Evolutionary conservation across 2,888 invertebrate species (phyloP).

Genomic region (Dorcus parallelipipedus): DNA sequence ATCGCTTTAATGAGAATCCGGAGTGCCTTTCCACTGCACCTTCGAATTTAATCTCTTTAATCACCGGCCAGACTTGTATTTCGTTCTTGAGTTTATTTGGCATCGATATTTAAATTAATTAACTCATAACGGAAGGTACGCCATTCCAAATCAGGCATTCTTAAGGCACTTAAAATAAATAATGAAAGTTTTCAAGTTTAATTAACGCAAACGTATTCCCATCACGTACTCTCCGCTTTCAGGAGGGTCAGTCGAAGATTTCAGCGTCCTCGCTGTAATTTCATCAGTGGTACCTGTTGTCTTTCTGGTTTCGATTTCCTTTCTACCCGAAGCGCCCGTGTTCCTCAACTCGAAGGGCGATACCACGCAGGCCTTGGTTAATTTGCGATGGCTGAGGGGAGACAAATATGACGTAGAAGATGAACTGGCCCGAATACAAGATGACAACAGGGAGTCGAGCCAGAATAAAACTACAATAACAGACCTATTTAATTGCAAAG

Average conservation of each 20-base stretch:
- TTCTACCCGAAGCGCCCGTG: constrained; percentile 71
- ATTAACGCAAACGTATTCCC: too few relatives aligned
- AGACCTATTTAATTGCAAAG: constrained; percentile 34
- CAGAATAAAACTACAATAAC: constrained; percentile 51
- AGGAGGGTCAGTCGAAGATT: constrained; percentile 45
- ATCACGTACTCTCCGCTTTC: constrained; percentile 18
- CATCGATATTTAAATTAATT: too few relatives aligned
- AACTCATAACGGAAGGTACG: too few relatives aligned
- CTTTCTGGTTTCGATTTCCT: constrained; percentile 51
- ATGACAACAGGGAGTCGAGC: constrained; percentile 49
- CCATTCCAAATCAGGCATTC: too few relatives aligned
- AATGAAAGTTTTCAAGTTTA: neutral
- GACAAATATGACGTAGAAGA: constrained; percentile 56
- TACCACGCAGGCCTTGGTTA: constrained; percentile 55
- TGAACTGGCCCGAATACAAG: constrained; percentile 54
- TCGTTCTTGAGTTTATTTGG: too few relatives aligned
- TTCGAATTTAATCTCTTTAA: too few relatives aligned
- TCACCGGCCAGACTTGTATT: too few relatives aligned
- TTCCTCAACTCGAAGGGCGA: constrained; percentile 58
- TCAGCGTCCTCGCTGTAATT: constrained; percentile 48
- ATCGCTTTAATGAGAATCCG: too few relatives aligned
- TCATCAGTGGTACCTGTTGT: constrained; percentile 47
- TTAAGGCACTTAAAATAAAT: too few relatives aligned
- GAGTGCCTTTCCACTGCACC: too few relatives aligned
- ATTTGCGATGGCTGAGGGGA: constrained; percentile 62